Base-by-base conservation (phyloP, 2,113 vertebrate species). In the Podarcis raffonei region DNA sequence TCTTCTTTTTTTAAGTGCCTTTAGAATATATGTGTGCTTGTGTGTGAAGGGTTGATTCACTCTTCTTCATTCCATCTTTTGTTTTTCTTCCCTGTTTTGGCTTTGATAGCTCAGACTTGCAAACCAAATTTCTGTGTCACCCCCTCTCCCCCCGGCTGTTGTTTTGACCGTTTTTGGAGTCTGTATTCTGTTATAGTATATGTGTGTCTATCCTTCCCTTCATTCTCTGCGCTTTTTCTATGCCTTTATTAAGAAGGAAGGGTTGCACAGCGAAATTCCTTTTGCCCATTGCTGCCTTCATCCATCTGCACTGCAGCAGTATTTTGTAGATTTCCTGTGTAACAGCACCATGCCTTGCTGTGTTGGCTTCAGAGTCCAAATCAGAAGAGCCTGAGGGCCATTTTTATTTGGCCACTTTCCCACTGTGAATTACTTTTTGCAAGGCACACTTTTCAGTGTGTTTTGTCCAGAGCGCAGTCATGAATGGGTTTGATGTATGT, bases 101-200 rank as follows among this genome's bases (percentile, higher is more conserved):
- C 86, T 87, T 88, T 71, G 85, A 53, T 66, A 81, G 62, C 39
- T 57, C 25, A 37, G 57, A 57, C 68, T 72, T 35, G n/a, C 5
- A 72, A 72, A 72, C 71, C 32, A 72, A 72, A 72, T 72, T 72
- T 5, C 71, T 72, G 30, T 72, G 30, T 1, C n/a, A 57, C 39
- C 48, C 48, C 48, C 42, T 42, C 42, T 48, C 42, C 42, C 42
- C 42, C 42, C 42, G 42, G 42, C 82, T 86, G 3, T 91, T 90
- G 81, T 18, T 22, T 91, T 83, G 86, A 83, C 90, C 8, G 59
- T 91, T 92, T 42, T 77, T 94, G 86, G 16, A 30, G 16, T 12
- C 15, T 35, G 15, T 37, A 12, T 32, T 32, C 12, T 74, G 27
- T 39, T 42, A 30, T 6, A n/a, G 32, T n/a, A 25, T 20, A 62